These are phyloP conservation scores for Aulostomus chinensis DNA, from an alignment of 2,797 vertebrate species.

Conservation along the genomic window DNA sequence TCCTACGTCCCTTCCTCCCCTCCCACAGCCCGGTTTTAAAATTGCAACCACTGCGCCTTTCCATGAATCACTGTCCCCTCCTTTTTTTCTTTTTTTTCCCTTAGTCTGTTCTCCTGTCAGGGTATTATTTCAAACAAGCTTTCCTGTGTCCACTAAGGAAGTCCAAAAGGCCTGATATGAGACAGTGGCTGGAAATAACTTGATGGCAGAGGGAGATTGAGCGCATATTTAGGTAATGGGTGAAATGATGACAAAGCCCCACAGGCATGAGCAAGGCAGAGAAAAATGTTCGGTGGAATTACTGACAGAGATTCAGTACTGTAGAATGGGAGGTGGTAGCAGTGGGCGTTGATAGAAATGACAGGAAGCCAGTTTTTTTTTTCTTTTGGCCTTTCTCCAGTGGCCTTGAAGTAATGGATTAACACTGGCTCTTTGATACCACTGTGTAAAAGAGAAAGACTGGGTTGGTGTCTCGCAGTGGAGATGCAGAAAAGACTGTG, in stretches of 20 bases:
- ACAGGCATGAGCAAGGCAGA: slow-evolving; percentile 7
- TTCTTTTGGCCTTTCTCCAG: slow-evolving; percentile 35
- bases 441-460: slow-evolving; percentile 28
- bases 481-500: background rate
- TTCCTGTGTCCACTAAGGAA: slow-evolving; percentile 22
- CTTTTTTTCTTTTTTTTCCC: background rate
- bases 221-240: slow-evolving; percentile 21
- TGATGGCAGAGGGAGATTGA: slow-evolving; percentile 2
- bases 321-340: background rate
- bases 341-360: slow-evolving; percentile 29
- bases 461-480: slow-evolving; percentile 1
- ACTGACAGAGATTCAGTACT: background rate
- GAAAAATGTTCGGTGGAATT: background rate
- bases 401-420: slow-evolving; percentile 29
- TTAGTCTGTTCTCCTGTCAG: background rate
- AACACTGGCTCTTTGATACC: slow-evolving; percentile 14
- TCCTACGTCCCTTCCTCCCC: too few relatives aligned
- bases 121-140: slow-evolving; percentile 20
- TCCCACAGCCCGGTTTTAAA: too few relatives aligned
- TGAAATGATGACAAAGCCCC: slow-evolving; percentile 10
- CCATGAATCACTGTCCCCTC: background rate
- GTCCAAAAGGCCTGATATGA: slow-evolving; percentile 20
- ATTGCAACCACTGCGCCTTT: background rate
- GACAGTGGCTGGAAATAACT: too few relatives aligned
- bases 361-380: slow-evolving; percentile 45